Conservation (phyloP, 2,888 invertebrate species). For the Diaperis boleti region DNA sequence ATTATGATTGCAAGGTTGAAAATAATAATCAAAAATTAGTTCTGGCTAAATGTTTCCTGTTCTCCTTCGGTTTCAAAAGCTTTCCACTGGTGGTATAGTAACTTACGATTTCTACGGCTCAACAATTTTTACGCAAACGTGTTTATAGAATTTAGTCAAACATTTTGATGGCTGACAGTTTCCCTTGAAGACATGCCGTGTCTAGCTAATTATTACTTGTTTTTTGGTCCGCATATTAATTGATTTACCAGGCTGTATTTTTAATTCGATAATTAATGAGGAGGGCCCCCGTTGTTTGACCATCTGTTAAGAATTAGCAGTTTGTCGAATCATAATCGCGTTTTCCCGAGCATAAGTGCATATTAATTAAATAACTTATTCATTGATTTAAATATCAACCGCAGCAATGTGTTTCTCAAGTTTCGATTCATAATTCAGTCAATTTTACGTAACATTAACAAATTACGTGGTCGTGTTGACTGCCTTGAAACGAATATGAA, state of each 20-base stretch:
- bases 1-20: slow-evolving; percentile 11
- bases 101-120: too few species aligned
- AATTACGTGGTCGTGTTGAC: slow-evolving; percentile 44
- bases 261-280: slow-evolving; percentile 12
- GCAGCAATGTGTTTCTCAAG: slow-evolving; percentile 36
- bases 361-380: slow-evolving; percentile 34
- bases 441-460: slow-evolving; percentile 39
- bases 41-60: slow-evolving; percentile 12
- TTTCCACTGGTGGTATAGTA: background rate
- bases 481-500: slow-evolving; percentile 46
- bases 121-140: too few species aligned
- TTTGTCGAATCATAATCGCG: slow-evolving; percentile 26
- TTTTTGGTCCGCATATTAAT: slow-evolving; percentile 1
- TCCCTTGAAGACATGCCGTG: background rate
- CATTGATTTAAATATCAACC: slow-evolving; percentile 41
- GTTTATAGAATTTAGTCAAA: too few species aligned
- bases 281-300: slow-evolving; percentile 9
- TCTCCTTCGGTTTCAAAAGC: slow-evolving; percentile 18
- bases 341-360: slow-evolving; percentile 20
- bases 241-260: background rate
- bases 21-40: slow-evolving; percentile 2
- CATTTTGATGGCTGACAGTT: too few species aligned
- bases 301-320: slow-evolving; percentile 22
- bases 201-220: background rate
- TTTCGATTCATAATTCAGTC: slow-evolving; percentile 40